phyloP scores from a whole-genome alignment of 1,140 invertebrate genomes.

The Radopholus similis region DNA sequence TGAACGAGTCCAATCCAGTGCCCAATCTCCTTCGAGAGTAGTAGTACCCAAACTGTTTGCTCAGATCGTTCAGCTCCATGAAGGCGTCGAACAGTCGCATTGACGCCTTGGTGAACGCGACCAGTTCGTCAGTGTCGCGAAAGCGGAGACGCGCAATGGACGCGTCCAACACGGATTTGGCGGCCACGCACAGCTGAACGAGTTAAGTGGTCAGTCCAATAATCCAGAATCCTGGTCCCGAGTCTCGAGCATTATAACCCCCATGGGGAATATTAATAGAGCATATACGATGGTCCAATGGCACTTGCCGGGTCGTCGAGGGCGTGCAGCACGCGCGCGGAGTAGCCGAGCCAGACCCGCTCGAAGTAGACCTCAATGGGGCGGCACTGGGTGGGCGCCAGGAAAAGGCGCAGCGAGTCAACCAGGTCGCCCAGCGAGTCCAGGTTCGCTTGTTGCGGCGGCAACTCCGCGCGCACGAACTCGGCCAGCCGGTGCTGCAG shows the following conservation, averaged over 20 bases:
- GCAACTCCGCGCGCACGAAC: constrained; percentile 22
- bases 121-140: constrained; percentile 8
- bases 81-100: constrained; percentile 41
- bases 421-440: constrained; percentile 22
- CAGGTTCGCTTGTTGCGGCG: not conserved
- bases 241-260: not conserved
- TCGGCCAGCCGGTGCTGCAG: constrained; percentile 16
- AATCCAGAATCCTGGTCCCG: not conserved
- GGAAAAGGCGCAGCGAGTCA: constrained; percentile 20
- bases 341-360: constrained; percentile 20
- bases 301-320: constrained; percentile 28
- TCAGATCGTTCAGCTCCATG: constrained; percentile 18
- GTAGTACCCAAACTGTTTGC: constrained; percentile 23
- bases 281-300: not conserved
- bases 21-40: not conserved
- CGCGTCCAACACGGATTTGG: not conserved
- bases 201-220: not conserved
- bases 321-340: constrained; percentile 11
- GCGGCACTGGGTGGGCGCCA: not conserved
- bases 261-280: not conserved
- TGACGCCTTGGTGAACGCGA: constrained; percentile 23
- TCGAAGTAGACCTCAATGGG: constrained; percentile 31
- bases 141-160: not conserved
- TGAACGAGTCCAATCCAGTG: no score
- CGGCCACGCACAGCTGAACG: constrained; percentile 2